Evolutionary conservation across 2,888 invertebrate genomes (phyloP), one percentile per base, ranked within the genome.

Genomic region (Caenorhabditis wallacei): DNA sequence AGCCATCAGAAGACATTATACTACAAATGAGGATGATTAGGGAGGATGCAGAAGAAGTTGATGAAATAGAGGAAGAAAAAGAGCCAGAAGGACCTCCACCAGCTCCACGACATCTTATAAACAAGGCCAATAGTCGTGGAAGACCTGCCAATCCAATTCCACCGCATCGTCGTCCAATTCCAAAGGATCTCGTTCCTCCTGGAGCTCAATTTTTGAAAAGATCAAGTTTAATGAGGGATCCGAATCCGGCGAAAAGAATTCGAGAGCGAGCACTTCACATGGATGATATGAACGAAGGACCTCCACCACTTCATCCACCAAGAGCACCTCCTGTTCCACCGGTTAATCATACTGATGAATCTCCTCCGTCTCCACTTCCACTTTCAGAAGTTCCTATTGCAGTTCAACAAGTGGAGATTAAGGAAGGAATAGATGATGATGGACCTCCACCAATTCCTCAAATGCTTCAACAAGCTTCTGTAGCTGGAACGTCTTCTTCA

Each of bases 141-240:
- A 22, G 74, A 1, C 74, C 76, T 0, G 66, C 80, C 1, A 72
- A 66, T 13, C 35, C 54, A 1, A 48, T 82, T 46, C 82, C 82
- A 61, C 82, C 82, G n/a, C 82, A 82, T 63, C 66, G 82, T 30
- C 51, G 76, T 10, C 82, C 82, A 5, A 2, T 82, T 22, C 82
- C 82, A 2, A 82, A 82, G 40, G 78, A 82, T 68, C n/a, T 82
- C 0, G 37, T 82, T 16, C 82, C 82, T 1, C 82, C 82, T 0
- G 78, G 78, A n/a, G 8, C 35, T 2, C 24, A 10, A 13, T 8
- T 37, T 4, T 20, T 56, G 26, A 66, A 76, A 18, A 30, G 68
- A 40, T 20, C 18, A 0, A 48, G 72, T 20, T 2, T n/a, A 1
- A 18, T 24, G 26, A 51, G 37, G 8, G 75, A 51, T 20, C 51